Base-by-base conservation (phyloP, 2,113 vertebrate genomes). In the Machaerirhynchus nigripectus region DNA sequence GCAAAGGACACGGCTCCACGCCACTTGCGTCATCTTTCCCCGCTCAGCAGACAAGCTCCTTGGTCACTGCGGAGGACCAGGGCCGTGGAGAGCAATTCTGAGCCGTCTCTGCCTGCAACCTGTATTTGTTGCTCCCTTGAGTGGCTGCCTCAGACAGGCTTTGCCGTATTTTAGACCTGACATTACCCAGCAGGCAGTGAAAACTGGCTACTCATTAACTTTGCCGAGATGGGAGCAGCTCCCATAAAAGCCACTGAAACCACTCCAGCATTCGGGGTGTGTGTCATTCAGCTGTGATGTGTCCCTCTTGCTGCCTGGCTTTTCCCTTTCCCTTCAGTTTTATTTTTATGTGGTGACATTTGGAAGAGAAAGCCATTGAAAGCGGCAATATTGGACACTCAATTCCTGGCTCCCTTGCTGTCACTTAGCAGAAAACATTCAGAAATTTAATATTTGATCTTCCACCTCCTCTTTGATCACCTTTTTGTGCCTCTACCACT, bases 111-210 rank as follows among this genome's bases (percentile, higher is more conserved):
- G 68, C 78, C 91, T 96, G 87, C 68, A 81, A 37, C 49, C 84
- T 9, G 27, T 89, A 82, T 93, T 93, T 92, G 80, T 76, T 71
- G 75, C 74, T 95, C 91, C 90, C 92, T 89, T 46, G 90, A 96
- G 94, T 18, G 30, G 78, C 84, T 91, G 95, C 86, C 75, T 85
- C 63, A 94, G 94, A 73, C 88, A 84, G 85, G 79, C 92, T 93
- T 49, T 93, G 92, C 94, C 78, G 56, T 96, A 97, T 98, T 97
- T 98, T 77, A 97, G 95, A 94, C 92, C 95, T 96, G 96, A 91
- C 96, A 93, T 97, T 94, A 96, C 97, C 50, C 59, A 93, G 93
- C 98, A 98, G 94, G 96, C 96, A 97, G 76, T 28, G 69, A 91
- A 92, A 93, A 89, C 89, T 84, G 93, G 95, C 78, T 92, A 86